Conservation (phyloP, 2,113 vertebrate species). For the Catharus fuscescens region DNA sequence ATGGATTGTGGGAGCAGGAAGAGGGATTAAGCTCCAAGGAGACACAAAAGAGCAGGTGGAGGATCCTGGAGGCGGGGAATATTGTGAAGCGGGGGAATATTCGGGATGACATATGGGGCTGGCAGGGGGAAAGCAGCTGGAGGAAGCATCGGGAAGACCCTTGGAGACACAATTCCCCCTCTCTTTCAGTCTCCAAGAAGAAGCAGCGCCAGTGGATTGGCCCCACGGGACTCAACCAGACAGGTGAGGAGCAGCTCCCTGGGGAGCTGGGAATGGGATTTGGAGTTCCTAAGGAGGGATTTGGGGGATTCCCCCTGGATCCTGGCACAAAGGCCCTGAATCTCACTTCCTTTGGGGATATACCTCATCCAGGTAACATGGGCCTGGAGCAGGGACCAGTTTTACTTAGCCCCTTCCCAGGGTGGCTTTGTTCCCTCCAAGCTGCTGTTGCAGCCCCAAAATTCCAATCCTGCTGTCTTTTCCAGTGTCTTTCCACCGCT, state of each 20-base stretch:
- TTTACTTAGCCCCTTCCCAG: not conserved
- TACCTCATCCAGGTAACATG: fast-evolving
- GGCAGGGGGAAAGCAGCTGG: not conserved
- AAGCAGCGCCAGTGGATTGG: constrained; percentile 79
- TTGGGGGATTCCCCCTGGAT: not conserved
- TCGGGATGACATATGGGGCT: not conserved
- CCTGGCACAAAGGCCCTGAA: not conserved
- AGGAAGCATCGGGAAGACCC: not conserved
- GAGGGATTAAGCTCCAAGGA: not conserved
- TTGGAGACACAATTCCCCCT: not conserved
- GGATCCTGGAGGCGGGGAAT: not conserved
- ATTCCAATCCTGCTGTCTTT: not conserved
- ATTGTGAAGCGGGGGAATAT: not conserved
- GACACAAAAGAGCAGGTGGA: not conserved
- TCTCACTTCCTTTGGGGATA: not conserved
- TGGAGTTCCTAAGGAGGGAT: not conserved
- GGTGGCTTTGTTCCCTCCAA: fast-evolving
- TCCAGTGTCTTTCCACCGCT: constrained; percentile 77
- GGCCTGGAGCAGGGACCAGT: not conserved
- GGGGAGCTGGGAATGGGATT: not conserved
- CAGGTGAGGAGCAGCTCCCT: constrained; percentile 29
- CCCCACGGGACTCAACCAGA: constrained; percentile 73
- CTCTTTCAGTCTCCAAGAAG: constrained; percentile 60
- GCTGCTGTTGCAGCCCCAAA: not conserved
- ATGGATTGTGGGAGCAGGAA: fast-evolving